Evolutionary conservation across 2,113 vertebrate species (phyloP), one percentile per base, ranked within the genome.

Genomic region (Phainopepla nitens): DNA sequence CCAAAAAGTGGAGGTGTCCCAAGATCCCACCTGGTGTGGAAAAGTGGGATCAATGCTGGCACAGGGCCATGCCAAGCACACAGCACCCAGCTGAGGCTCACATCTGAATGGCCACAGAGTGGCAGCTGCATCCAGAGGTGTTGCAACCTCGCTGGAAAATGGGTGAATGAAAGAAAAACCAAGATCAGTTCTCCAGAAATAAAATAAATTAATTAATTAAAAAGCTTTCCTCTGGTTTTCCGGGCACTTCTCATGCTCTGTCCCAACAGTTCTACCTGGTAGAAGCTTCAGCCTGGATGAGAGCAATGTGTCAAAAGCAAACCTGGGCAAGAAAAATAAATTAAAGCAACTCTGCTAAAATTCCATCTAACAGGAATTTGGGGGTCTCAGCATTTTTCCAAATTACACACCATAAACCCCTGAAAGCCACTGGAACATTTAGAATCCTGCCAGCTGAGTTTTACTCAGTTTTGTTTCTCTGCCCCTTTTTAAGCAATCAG

Each of bases 81-180:
- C 42, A 79, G 28, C 49, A 47, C 71, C 35, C 9, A 9, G 10
- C n/a, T 1, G 7, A 79, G 31, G 25, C 3, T 58, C 24, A 0
- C 28, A 28, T 7, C 2, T 47, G 33, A 68, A 60, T 0, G 2
- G 33, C 7, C 70, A 39, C 12, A 2, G 6, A 86, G 24, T 0
- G 11, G 0, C 2, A 89, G 50, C 36, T 62, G 85, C 8, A 42
- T 2, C 39, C 60, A 36, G 24, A 87, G 54, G 31, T 44, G 82
- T 13, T 51, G 60, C 10, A 76, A 11, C 42, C 44, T 56, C 0
- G 0, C 18, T 24, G 58, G 77, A 27, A 64, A 87, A 51, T 0
- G 6, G 39, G 65, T 1, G 9, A 69, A 20, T 0, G 4, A 19
- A 50, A 31, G 58, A 23, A 42, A 92, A 92, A n/a, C 3, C 3